A percentile compares a stretch with the other conserved stretches of the same genome.
These are phyloP conservation scores for Chaunax sp. DNA, from an alignment of 2,797 vertebrate genomes.

Conservation along the genomic window DNA sequence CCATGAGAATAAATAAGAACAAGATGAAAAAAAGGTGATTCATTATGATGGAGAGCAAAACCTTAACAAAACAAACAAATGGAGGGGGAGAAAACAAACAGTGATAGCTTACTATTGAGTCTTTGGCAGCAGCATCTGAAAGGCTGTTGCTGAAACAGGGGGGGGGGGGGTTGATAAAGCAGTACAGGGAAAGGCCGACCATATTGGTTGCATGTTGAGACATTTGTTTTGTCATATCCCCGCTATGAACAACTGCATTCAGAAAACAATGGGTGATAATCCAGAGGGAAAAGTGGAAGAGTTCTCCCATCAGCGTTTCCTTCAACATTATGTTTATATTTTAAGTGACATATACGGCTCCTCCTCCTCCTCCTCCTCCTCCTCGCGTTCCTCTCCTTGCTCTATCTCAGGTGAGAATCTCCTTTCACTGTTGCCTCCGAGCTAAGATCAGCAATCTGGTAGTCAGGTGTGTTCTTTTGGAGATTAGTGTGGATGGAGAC, in stretches of 20 bases:
- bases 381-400: conserved; percentile 15
- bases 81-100: conserved; percentile 72
- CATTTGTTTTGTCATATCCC: conserved; percentile 21
- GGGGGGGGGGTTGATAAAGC: conserved; percentile 27
- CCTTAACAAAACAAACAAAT: conserved; percentile 84
- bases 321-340: conserved; percentile 52
- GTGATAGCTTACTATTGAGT: conserved; percentile 64
- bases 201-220: conserved; percentile 4
- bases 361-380: conserved; percentile 21
- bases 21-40: conserved; percentile 80
- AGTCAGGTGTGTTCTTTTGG: conserved; percentile 80
- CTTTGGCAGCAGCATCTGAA: conserved; percentile 59
- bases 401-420: conserved; percentile 85
- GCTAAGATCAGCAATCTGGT: conserved; percentile 82
- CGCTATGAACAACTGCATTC: conserved; percentile 1
- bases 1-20: conserved; percentile 84
- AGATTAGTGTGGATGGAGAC: conserved; percentile 82
- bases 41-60: conserved; percentile 84
- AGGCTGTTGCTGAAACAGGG: conserved; percentile 45
- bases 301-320: conserved; percentile 26
- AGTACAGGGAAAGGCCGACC: conserved; percentile 16
- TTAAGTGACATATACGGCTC: conserved; percentile 56
- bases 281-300: conserved; percentile 22
- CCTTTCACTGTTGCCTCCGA: conserved; percentile 68
- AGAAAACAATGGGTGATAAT: neutral